These are phyloP conservation scores for Hippocampus mohnikei DNA, from an alignment of 2,113 vertebrate species.

Conservation along the genomic window DNA sequence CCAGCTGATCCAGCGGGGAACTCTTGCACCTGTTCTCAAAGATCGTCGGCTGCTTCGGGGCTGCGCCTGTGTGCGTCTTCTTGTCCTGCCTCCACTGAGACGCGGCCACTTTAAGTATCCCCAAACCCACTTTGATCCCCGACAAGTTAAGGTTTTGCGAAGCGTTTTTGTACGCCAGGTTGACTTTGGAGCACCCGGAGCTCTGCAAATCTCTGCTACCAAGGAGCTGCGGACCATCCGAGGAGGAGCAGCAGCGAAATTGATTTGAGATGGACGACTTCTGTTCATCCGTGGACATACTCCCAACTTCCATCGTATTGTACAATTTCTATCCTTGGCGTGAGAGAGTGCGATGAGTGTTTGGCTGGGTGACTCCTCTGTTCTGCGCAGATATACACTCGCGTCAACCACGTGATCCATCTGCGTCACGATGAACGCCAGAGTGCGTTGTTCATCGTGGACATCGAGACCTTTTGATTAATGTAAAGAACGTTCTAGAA, in stretches of 20 bases:
- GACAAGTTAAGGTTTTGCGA: constrained; percentile 58
- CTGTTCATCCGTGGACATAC: constrained; percentile 19
- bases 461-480: neutral
- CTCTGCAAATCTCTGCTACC: constrained; percentile 32
- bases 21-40: constrained; percentile 41
- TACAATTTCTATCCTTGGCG: neutral
- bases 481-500: neutral
- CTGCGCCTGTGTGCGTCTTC: constrained; percentile 41
- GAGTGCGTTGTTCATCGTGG: neutral
- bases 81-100: constrained; percentile 70
- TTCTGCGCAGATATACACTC: constrained; percentile 41
- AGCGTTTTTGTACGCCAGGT: constrained; percentile 60
- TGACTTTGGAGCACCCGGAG: constrained; percentile 46
- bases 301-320: constrained; percentile 30
- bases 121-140: constrained; percentile 67
- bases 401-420: constrained; percentile 1
- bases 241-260: constrained; percentile 12
- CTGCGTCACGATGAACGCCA: neutral
- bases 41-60: constrained; percentile 30
- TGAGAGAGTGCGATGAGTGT: constrained; percentile 3
- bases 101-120: constrained; percentile 64
- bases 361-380: constrained; percentile 2
- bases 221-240: constrained; percentile 17
- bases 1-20: constrained; percentile 63
- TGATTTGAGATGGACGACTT: constrained; percentile 22